Conservation (phyloP, 2,888 invertebrate species). For the Heteromurus nitidus region DNA sequence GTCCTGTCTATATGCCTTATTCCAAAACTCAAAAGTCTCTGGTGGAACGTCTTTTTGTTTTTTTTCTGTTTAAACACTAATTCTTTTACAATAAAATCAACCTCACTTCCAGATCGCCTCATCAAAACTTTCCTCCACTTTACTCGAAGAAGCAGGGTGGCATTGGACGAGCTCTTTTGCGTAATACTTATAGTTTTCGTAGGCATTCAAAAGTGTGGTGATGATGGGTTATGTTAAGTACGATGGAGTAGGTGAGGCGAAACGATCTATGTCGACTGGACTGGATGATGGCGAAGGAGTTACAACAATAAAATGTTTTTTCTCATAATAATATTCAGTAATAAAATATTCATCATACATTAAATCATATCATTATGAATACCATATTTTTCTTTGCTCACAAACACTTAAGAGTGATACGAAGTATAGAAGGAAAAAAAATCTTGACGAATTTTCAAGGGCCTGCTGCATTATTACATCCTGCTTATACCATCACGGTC, state of each 20-base stretch:
- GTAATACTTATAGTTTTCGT: too few relatives aligned
- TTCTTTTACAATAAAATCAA: background rate
- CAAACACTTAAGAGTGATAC: background rate
- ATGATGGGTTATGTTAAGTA: background rate
- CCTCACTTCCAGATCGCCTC: background rate
- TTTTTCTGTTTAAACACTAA: background rate
- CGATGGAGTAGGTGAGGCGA: too few relatives aligned
- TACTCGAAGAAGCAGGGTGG: background rate
- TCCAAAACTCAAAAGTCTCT: too few relatives aligned
- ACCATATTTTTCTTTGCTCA: background rate
- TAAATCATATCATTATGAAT: conserved; percentile 3
- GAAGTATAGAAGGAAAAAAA: background rate
- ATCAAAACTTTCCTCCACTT: background rate
- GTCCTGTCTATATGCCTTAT: too few relatives aligned
- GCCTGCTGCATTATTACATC: background rate
- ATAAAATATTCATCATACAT: conserved; percentile 1
- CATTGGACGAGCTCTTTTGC: too few relatives aligned
- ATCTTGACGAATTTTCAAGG: background rate
- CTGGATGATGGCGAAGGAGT: background rate
- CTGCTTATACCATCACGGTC: background rate
- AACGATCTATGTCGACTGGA: too few relatives aligned
- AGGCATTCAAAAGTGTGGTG: too few relatives aligned
- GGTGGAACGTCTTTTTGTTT: background rate
- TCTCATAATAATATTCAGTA: background rate
- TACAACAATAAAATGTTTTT: background rate